Conservation (phyloP, 1,140 invertebrate genomes). For the Procambarus virginalis region DNA sequence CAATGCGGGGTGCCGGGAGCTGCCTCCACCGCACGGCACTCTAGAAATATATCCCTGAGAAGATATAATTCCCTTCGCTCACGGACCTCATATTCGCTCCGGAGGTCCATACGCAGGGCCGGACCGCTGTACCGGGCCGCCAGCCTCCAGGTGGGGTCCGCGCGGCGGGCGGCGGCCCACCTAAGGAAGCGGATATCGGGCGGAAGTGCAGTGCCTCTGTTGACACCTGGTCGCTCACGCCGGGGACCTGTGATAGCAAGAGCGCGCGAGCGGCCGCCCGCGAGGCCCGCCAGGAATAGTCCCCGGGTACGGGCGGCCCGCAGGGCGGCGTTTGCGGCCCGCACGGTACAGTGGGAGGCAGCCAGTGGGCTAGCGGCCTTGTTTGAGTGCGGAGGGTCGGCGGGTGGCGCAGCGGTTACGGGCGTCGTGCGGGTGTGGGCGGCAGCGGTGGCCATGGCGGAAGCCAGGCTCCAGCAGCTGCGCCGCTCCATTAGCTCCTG, state of each 20-base stretch:
- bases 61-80: conserved; percentile 13
- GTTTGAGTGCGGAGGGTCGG: conserved; percentile 59
- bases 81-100: neutral
- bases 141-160: conserved; percentile 14
- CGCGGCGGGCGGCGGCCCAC: conserved; percentile 31
- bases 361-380: conserved; percentile 61
- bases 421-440: conserved; percentile 43
- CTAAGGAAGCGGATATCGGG: conserved; percentile 14
- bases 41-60: neutral
- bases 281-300: conserved; percentile 57
- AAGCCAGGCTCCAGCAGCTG: conserved; percentile 62
- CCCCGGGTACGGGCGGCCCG: conserved; percentile 49
- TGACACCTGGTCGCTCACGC: conserved; percentile 47
- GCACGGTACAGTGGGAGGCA: conserved; percentile 44
- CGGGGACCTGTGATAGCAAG: conserved; percentile 19
- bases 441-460: conserved; percentile 47
- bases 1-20: neutral
- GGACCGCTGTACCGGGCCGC: conserved; percentile 38
- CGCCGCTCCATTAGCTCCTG: conserved; percentile 61
- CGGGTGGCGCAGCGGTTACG: conserved; percentile 43
- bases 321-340: conserved; percentile 50
- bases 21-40: neutral
- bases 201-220: conserved; percentile 16
- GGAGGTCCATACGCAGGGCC: conserved; percentile 1
- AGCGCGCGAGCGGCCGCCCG: conserved; percentile 3